Conservation (phyloP, 2,888 invertebrate species). For the Athalia cordata region DNA sequence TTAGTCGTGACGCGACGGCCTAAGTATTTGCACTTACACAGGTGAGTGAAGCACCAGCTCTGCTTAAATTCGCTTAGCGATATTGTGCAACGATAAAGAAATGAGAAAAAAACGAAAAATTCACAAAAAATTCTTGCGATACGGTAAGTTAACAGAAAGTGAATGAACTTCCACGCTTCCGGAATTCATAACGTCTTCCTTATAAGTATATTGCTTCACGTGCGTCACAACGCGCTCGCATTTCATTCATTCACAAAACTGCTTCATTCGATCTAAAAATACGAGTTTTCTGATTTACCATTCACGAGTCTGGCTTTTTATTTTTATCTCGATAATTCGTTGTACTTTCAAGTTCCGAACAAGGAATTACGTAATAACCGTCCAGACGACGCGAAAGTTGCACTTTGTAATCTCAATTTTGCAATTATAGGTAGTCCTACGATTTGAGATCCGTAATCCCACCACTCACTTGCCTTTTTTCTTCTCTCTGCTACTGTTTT, state of each 20-base stretch:
- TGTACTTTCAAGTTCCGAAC: no score
- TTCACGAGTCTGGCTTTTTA: neutral
- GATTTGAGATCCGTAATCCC: slow-evolving; percentile 19
- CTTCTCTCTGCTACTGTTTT: neutral
- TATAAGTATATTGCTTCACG: neutral
- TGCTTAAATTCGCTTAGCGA: no score
- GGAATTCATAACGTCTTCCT: neutral
- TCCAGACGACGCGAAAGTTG: slow-evolving; percentile 30
- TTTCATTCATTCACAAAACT: neutral
- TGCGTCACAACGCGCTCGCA: neutral
- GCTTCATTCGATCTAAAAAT: neutral
- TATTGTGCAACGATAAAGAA: no score
- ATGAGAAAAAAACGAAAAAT: neutral
- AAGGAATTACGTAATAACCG: slow-evolving; percentile 20
- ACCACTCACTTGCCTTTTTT: neutral
- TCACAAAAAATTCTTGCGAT: neutral
- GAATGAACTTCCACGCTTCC: neutral
- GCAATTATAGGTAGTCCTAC: neutral
- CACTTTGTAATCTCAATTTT: neutral
- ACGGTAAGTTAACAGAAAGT: neutral
- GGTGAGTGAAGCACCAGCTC: no score
- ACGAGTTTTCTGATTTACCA: neutral
- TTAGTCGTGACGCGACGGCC: no score
- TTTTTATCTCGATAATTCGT: no score
- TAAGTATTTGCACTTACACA: no score